phyloP scores from a whole-genome alignment of 2,888 invertebrate genomes.

The Campoplex nolae region DNA sequence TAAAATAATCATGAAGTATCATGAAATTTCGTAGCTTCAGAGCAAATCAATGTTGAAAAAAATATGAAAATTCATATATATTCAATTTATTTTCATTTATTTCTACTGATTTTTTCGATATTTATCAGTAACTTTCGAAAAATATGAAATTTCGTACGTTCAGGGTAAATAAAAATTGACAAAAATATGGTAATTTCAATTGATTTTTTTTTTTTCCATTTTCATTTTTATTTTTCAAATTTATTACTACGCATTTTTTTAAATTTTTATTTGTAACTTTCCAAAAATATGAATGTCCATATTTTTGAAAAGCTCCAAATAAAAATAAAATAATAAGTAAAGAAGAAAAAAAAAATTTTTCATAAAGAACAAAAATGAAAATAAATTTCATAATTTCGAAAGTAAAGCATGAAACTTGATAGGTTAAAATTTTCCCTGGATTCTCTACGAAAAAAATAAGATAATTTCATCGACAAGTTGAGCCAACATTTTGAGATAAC shows the following conservation, averaged over 20 bases:
- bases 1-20: background rate
- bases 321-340: background rate
- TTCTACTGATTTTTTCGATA: too few species aligned
- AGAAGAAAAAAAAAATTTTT: background rate
- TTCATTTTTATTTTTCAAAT: too few species aligned
- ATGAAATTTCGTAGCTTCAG: background rate
- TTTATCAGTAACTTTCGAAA: too few species aligned
- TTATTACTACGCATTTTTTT: too few species aligned
- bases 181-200: background rate
- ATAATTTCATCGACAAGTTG: background rate
- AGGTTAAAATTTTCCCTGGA: background rate
- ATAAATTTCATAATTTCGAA: background rate
- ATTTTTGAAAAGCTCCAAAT: background rate
- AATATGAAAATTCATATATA: too few species aligned
- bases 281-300: background rate
- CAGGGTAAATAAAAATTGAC: background rate
- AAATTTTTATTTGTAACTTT: too few species aligned
- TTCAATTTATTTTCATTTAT: too few species aligned
- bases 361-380: background rate
- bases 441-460: background rate
- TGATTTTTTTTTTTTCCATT: too few species aligned
- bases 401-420: background rate
- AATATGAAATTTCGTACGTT: background rate
- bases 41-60: background rate
- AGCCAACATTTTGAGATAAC: background rate